Conservation (phyloP, 2,888 invertebrate genomes). For the Synergus itoensis region DNA sequence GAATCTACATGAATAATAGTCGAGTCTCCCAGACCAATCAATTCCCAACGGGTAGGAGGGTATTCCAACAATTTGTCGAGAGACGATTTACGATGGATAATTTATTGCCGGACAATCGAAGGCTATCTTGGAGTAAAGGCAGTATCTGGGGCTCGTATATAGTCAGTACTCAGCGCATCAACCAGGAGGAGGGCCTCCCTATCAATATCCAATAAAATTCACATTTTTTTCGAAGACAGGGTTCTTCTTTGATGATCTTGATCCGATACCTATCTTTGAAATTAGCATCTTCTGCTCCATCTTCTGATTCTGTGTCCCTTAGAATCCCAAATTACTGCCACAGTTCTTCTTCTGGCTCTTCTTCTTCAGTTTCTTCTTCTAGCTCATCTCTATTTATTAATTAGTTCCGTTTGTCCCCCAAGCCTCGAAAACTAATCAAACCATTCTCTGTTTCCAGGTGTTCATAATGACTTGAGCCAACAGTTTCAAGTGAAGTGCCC, state of each 20-base stretch:
- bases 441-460: neutral
- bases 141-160: constrained; percentile 15
- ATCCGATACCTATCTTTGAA: no score
- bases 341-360: no score
- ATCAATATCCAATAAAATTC: neutral
- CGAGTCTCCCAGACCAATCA: constrained; percentile 19
- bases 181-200: neutral
- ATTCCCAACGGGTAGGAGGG: constrained; percentile 32
- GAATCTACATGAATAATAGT: constrained; percentile 38
- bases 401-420: neutral
- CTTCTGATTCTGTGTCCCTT: no score
- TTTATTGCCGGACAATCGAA: constrained; percentile 34
- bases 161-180: constrained; percentile 3
- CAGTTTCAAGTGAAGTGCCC: constrained; percentile 3
- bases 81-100: constrained; percentile 36
- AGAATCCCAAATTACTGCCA: no score
- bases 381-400: no score
- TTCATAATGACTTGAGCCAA: constrained; percentile 9
- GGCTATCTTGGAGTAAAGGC: constrained; percentile 4
- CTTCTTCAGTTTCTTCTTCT: no score
- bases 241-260: neutral
- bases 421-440: neutral
- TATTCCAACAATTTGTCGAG: constrained; percentile 40
- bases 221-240: neutral
- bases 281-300: no score